Percentiles rank a stretch among this genome's conserved stretches.
phyloP scores from a whole-genome alignment of 2,113 vertebrate species.

The Rhabdornis inornatus region DNA sequence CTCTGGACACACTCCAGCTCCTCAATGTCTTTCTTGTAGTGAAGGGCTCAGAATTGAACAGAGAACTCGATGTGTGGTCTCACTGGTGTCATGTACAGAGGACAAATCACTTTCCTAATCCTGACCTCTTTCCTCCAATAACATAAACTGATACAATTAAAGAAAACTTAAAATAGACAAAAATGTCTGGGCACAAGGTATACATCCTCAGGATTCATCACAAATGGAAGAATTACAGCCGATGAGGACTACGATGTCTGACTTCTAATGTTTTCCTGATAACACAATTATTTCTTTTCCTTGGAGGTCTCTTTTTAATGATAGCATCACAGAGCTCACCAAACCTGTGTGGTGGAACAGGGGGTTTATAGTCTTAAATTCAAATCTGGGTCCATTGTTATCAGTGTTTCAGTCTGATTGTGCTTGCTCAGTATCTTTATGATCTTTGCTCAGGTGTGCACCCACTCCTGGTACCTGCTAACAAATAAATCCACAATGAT shows the following conservation, averaged over 20 bases:
- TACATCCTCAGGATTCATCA: background rate
- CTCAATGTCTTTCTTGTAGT: background rate
- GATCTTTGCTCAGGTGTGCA: background rate
- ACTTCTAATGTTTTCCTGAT: background rate
- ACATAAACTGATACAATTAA: background rate
- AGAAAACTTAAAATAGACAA: background rate
- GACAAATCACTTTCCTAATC: background rate
- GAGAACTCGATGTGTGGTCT: background rate
- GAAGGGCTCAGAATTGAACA: background rate
- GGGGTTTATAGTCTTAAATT: background rate
- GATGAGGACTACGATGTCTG: background rate
- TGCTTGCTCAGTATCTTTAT: background rate
- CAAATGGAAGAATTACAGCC: background rate
- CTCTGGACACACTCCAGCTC: background rate
- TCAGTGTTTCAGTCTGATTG: background rate
- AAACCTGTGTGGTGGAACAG: background rate
- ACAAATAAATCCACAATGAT: background rate
- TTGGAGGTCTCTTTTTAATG: background rate
- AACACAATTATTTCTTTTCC: background rate
- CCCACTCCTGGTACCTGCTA: background rate
- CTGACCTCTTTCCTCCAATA: background rate
- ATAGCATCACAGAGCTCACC: background rate
- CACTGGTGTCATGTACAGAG: rapidly evolving
- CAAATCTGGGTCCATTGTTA: background rate
- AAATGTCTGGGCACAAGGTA: background rate